phyloP scores from a whole-genome alignment of 2,113 vertebrate species.

The Tretioscincus oriximinensis region DNA sequence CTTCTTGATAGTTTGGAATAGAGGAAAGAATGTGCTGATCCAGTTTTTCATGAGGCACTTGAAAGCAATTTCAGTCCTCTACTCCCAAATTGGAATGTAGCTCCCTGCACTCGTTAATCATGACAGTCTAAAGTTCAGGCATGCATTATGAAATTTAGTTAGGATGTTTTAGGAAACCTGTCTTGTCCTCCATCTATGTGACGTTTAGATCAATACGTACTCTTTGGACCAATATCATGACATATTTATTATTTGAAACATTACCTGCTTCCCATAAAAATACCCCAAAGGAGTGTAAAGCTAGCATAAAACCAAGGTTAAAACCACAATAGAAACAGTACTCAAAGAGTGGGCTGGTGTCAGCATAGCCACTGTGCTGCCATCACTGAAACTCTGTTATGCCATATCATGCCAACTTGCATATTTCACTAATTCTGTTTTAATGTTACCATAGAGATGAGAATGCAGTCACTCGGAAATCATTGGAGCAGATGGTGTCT shows the following conservation, averaged over 20 bases:
- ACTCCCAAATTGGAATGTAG: background rate
- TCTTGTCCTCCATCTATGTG: background rate
- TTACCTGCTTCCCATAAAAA: background rate
- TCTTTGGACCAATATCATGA: background rate
- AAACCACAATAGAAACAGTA: no score
- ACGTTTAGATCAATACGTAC: background rate
- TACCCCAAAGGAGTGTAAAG: no score
- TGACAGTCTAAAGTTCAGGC: constrained; percentile 14
- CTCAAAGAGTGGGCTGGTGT: no score
- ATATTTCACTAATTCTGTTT: no score
- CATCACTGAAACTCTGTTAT: no score
- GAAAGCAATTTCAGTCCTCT: constrained; percentile 31
- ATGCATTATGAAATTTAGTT: constrained; percentile 1
- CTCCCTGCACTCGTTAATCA: background rate
- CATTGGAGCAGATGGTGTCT: no score
- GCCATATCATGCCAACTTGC: no score
- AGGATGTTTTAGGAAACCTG: constrained; percentile 15
- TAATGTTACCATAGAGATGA: no score
- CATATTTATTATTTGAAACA: background rate
- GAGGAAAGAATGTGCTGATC: constrained; percentile 29
- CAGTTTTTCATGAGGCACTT: constrained; percentile 33
- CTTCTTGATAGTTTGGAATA: constrained; percentile 43
- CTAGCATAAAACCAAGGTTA: no score
- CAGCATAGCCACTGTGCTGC: no score
- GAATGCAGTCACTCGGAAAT: no score